A percentile compares a stretch with the other conserved stretches of the same genome.
Evolutionary conservation across 2,113 vertebrate genomes (phyloP).

Genomic region (Sinocyclocheilus rhinocerous): DNA sequence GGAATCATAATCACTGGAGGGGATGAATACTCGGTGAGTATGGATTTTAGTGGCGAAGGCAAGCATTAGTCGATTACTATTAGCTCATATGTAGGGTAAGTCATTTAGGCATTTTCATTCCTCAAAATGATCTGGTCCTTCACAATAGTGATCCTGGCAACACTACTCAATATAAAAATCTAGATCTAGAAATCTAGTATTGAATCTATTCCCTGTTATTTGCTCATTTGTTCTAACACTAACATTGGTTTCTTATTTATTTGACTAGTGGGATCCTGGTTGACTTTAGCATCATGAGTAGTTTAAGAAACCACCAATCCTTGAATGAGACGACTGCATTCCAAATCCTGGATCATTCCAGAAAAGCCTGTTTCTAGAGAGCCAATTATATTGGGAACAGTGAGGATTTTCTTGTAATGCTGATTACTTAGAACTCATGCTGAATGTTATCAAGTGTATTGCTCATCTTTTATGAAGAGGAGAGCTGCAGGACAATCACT

Average conservation of each 20-base stretch:
- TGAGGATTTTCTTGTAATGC: neutral
- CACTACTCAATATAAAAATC: neutral
- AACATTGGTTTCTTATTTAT: constrained; percentile 11
- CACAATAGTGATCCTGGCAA: neutral
- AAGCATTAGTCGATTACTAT: neutral
- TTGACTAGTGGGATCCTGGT: constrained; percentile 16
- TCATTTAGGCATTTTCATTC: neutral
- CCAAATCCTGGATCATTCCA: constrained; percentile 28
- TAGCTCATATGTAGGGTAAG: neutral
- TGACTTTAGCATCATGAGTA: constrained; percentile 15
- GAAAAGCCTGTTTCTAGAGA: constrained; percentile 12
- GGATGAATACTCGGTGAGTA: constrained; percentile 34
- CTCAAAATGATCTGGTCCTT: neutral
- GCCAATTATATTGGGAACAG: neutral
- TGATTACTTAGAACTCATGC: constrained; percentile 10
- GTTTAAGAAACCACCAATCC: constrained; percentile 19
- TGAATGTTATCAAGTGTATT: constrained; percentile 11
- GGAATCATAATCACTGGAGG: constrained; percentile 63
- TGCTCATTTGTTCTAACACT: neutral
- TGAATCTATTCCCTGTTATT: neutral
- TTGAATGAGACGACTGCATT: constrained; percentile 29
- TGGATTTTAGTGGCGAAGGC: neutral
- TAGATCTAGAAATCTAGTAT: neutral
- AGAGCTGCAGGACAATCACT: constrained; percentile 18
- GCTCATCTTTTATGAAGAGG: neutral